Evolutionary conservation across 2,113 vertebrate species (phyloP).

Genomic region (Gnathonemus echidnorhynchus): DNA sequence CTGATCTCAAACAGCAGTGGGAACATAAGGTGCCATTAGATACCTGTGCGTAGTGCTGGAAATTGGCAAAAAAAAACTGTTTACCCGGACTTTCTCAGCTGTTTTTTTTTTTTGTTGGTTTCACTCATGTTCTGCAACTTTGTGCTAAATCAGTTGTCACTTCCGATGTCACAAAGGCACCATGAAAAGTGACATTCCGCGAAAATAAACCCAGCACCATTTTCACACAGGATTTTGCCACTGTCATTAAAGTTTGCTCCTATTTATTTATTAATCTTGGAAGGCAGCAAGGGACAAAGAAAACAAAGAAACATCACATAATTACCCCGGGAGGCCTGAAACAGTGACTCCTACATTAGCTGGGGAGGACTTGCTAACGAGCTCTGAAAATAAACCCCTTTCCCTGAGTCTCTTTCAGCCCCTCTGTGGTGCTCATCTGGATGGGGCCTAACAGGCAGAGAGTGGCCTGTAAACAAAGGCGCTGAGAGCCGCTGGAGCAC

Average conservation of each 20-base stretch:
- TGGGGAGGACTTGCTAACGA: slow-evolving; percentile 49
- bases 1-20: neutral
- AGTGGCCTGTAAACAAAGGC: neutral
- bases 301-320: slow-evolving; percentile 63
- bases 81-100: neutral
- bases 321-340: slow-evolving; percentile 45
- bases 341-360: slow-evolving; percentile 39
- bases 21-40: neutral
- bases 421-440: neutral
- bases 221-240: slow-evolving; percentile 35
- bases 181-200: slow-evolving; percentile 20
- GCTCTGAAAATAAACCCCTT: slow-evolving; percentile 36
- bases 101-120: no score
- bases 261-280: slow-evolving; percentile 49
- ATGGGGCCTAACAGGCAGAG: neutral
- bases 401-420: neutral
- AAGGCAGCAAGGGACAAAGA: slow-evolving; percentile 51
- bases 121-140: neutral
- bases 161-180: neutral
- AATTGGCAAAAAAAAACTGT: neutral
- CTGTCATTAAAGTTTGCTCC: slow-evolving; percentile 38
- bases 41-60: neutral
- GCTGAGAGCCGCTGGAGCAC: neutral
- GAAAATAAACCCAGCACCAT: slow-evolving; percentile 23
- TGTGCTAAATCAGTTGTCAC: slow-evolving; percentile 25